Percentiles rank a stretch among this genome's conserved stretches.
Conservation (phyloP, 2,888 invertebrate species). For the Cantharis flavilabris region DNA sequence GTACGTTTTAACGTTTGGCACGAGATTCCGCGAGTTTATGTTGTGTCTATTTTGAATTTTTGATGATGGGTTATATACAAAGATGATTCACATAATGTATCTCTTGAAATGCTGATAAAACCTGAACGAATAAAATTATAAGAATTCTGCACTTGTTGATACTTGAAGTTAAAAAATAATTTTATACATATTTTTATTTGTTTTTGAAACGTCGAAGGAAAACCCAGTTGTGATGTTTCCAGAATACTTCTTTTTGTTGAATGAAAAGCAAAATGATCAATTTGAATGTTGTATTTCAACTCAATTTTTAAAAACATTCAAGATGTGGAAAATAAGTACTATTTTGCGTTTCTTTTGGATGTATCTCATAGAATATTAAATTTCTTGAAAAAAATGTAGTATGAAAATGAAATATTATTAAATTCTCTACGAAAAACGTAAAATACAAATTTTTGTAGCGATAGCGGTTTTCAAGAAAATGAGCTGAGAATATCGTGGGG, state of each 20-base stretch:
- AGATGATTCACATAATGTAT: neutral
- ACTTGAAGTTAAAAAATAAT: neutral
- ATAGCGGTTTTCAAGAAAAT: too few species aligned
- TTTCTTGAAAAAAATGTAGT: too few species aligned
- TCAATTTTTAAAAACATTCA: too few species aligned
- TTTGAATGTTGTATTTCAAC: too few species aligned
- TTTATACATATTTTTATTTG: neutral
- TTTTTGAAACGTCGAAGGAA: neutral
- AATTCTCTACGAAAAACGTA: too few species aligned
- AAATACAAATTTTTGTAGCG: too few species aligned
- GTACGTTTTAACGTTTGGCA: neutral
- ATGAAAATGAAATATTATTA: too few species aligned
- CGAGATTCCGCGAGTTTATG: neutral
- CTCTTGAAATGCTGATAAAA: neutral
- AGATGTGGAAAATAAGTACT: too few species aligned
- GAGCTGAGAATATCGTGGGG: too few species aligned
- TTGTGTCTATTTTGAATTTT: neutral
- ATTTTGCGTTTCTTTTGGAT: too few species aligned
- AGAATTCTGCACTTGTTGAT: constrained; percentile 2
- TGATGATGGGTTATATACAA: constrained; percentile 3
- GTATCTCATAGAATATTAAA: too few species aligned
- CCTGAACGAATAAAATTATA: neutral
- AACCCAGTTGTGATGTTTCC: neutral
- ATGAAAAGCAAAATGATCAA: neutral
- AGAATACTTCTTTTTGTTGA: neutral